Evolutionary conservation across 2,797 vertebrate species (phyloP).

Genomic region (Cirrhinus molitorella): DNA sequence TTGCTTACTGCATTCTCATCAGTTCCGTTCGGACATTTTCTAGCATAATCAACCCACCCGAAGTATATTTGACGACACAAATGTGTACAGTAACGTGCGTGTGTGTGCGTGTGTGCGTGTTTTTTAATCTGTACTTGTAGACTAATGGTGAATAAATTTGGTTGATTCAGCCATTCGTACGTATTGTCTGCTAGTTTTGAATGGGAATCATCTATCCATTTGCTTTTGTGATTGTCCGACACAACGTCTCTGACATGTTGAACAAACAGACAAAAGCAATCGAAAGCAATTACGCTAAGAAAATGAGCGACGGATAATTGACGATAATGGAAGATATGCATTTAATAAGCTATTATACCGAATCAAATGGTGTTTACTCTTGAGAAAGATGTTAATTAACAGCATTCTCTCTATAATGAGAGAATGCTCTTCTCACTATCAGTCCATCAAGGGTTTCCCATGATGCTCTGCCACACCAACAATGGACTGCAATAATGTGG

Average conservation of each 20-base stretch:
- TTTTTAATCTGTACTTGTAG: conserved; percentile 67
- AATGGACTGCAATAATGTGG: background rate
- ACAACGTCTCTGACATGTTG: conserved; percentile 10
- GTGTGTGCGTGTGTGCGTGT: conserved; percentile 58
- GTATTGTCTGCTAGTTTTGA: conserved; percentile 59
- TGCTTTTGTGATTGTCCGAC: conserved; percentile 49
- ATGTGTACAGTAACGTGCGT: conserved; percentile 69
- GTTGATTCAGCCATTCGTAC: conserved; percentile 57
- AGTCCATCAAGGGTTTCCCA: conserved; percentile 17
- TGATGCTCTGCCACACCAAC: background rate
- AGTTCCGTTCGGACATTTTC: conserved; percentile 18
- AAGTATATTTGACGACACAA: conserved; percentile 68
- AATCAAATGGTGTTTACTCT: conserved; percentile 15
- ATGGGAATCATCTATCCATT: conserved; percentile 36
- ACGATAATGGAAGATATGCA: conserved; percentile 30
- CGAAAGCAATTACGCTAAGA: background rate
- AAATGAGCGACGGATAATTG: background rate
- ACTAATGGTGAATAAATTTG: conserved; percentile 63
- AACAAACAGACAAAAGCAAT: conserved; percentile 2
- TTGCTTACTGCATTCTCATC: conserved; percentile 51
- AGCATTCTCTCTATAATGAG: conserved; percentile 11
- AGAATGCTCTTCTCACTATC: too few relatives aligned
- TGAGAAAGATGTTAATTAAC: conserved; percentile 7
- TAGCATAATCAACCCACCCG: conserved; percentile 59
- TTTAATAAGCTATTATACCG: conserved; percentile 24